Base-by-base conservation (phyloP, 2,888 invertebrate species). In the Drosophila aldrichi region DNA sequence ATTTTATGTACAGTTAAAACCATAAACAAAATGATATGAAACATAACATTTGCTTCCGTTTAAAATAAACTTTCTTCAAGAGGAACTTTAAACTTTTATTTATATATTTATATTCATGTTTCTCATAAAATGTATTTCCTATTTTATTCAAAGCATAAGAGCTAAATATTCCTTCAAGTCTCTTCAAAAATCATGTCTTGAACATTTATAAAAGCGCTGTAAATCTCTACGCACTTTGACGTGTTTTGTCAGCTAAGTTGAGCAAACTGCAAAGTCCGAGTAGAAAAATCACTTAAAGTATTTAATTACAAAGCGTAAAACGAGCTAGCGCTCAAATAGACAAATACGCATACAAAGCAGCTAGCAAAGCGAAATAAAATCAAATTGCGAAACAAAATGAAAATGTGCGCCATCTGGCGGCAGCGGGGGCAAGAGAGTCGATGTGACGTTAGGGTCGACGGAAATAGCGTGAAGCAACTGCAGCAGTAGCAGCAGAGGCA, bases 281-380 rank as follows among this genome's bases (percentile, higher is more conserved):
- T 36, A 52, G 60, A 72, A 29, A 82, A 82, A 82, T 86, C 88
- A 88, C 86, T 84, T 80, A 86, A 88, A 78, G 75, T 86, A 82
- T 84, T 80, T 78, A 82, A 86, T 84, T 88, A 82, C 88, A 70
- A 74, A 78, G 70, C 61, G 82, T 80, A 80, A 73, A 78, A 61
- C 66, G 57, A 73, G 59, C 55, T 29, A 66, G 16, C 29, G 34
- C 46, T 49, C 16, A 43, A 63, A 65, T 51, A 36, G 43, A 51
- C 68, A 56, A 56, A 68, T 44, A 20, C 18, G 52, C 38, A 49
- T 16, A 65, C 79, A 74, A 74, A 76, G 65, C 55, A 49, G 66
- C 64, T 54, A 56, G 68, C 56, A 72, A 62, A 76, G 62, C 65
- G 70, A 77, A 77, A 79, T 70, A 56, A 76, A 82, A 82, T 86